Evolutionary conservation across 1,140 invertebrate genomes (phyloP), one percentile per base, ranked within the genome.

Genomic region (Drosophila subobscura): DNA sequence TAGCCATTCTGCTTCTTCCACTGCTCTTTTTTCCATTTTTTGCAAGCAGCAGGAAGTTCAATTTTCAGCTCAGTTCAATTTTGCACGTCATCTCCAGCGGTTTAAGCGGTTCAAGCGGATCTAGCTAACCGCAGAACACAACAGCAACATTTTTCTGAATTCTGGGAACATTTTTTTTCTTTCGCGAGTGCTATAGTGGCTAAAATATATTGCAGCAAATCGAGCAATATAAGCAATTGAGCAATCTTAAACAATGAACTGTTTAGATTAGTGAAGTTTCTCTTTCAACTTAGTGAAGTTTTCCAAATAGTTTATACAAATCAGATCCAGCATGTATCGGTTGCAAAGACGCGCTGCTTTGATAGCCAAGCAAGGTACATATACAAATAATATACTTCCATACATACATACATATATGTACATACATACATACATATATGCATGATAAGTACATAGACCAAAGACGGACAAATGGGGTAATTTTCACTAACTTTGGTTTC

Each of bases 71-170:
- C 84, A 88, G 83, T 88, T 89, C 59, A 89, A 88, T 88, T 88
- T 88, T 89, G 83, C 83, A 88, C 83, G 83, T 88, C 83, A 88
- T 88, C 83, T 88, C 75, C 88, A 89, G 75, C 79, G 84, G 83
- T 88, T 65, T 70, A 86, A 72, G 59, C 47, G 61, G 61, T 72
- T 79, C 33, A 37, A 37, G 33, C 25, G 25, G 25, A 27, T 50
- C 64, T 64, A 46, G 27, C 41, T 41, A 51, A 51, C 55, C 50
- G 33, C 45, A 68, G n/a, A 66, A 73, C 63, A 49, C 65, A 59
- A 55, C 44, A 64, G 73, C 33, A 42, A 12, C 10, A 12, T 37
- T 37, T 12, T 37, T 68, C 60, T 40, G 49, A 27, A 46, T 56
- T 58, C 49, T 12, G 23, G 5, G 12, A 14, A 46, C 42, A 27